Evolutionary conservation across 1,140 invertebrate genomes (phyloP).

Genomic region (Formica selysi): DNA sequence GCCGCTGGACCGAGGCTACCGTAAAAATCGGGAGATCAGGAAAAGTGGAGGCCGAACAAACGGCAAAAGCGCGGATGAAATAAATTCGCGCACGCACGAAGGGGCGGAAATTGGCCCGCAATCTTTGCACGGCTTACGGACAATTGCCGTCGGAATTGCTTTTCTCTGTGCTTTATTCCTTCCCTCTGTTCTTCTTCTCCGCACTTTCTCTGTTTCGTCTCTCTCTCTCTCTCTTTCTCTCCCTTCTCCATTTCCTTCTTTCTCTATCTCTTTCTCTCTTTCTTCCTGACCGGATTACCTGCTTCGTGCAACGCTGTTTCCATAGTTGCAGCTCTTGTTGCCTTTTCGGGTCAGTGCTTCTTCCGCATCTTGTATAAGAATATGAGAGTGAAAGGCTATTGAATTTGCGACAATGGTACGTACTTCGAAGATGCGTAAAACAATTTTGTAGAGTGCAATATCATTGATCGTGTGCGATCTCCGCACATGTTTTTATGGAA

Average conservation of each 20-base stretch:
- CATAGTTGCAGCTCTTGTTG: slow-evolving; percentile 29
- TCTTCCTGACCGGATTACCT: slow-evolving; percentile 11
- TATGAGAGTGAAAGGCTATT: slow-evolving; percentile 5
- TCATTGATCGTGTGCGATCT: neutral
- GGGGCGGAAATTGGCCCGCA: slow-evolving; percentile 75
- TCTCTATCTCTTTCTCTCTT: neutral
- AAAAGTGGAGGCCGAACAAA: slow-evolving; percentile 33
- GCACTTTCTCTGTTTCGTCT: slow-evolving; percentile 44
- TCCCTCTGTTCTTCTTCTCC: slow-evolving; percentile 50
- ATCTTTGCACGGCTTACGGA: slow-evolving; percentile 79
- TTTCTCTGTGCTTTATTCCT: slow-evolving; percentile 61
- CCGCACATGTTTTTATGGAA: neutral
- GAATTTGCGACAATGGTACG: neutral
- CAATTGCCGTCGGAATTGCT: slow-evolving; percentile 81
- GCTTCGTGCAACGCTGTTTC: slow-evolving; percentile 39
- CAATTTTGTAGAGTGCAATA: neutral
- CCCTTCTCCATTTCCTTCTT: neutral
- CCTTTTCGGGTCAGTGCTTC: slow-evolving; percentile 18
- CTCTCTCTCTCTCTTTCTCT: neutral
- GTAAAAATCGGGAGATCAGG: slow-evolving; percentile 4
- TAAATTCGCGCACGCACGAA: slow-evolving; percentile 59
- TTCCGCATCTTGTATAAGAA: neutral
- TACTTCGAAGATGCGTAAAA: neutral
- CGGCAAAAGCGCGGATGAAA: slow-evolving; percentile 46
- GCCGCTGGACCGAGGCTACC: slow-evolving; percentile 3